Evolutionary conservation across 1,140 invertebrate species (phyloP), one percentile per base, ranked within the genome.

Genomic region (Latrodectus geometricus): DNA sequence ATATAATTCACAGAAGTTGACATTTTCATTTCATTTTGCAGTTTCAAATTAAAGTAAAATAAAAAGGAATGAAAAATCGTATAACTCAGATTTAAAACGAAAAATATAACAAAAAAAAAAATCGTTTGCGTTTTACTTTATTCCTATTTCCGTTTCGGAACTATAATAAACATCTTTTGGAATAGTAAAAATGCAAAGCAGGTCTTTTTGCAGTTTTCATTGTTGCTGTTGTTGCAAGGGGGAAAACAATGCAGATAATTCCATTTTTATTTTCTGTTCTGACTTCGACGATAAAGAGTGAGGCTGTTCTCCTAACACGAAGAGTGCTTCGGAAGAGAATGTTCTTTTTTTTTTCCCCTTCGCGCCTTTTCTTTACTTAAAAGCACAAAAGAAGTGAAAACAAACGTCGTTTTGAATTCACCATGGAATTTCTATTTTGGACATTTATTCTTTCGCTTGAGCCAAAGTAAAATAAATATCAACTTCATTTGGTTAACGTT

Each of bases 181-280:
- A 82, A 82, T 82, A 72, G 80, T 82, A 82, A 82, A 82, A 82
- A 82, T 82, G 80, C 80, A 73, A 82, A 82, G 50, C 69, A 82
- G 80, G 80, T 72, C 80, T 82, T 82, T 61, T 78, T 82, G 68
- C 80, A 82, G 80, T 23, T 82, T 74, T 82, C 78, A 80, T 80
- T 80, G 65, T 80, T 80, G 68, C 66, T 70, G 65, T 73, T 73
- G 21, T 49, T 49, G 23, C 15, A 48, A 73, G 12, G 52, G 23
- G n/a, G 69, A 74, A 82, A 74, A 82, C 80, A 82, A 82, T 82
- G 80, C 80, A 82, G 70, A 82, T 82, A 82, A 73, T 68, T 82
- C 80, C 56, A 50, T 49, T 74, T 76, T 76, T 82, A 56, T 65
- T 68, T 35, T 68, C 54, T 49, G n/a, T 50, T 73, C 20, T 61